Conservation (phyloP, 2,113 vertebrate species). For the Eidolon helvum region DNA sequence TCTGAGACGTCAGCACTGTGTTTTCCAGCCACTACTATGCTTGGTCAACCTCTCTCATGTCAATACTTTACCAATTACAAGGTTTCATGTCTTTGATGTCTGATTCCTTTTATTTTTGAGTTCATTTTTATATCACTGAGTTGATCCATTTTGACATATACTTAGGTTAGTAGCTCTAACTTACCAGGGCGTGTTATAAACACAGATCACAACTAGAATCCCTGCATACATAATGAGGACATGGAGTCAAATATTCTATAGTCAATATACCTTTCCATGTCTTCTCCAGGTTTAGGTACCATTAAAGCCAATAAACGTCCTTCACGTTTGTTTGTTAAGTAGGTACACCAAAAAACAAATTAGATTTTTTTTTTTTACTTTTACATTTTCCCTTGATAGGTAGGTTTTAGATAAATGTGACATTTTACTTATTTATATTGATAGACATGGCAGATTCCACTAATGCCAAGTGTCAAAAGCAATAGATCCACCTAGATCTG, state of each 20-base stretch:
- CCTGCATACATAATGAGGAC: neutral
- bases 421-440: neutral
- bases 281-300: neutral
- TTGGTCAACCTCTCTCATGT: neutral
- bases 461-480: neutral
- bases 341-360: neutral
- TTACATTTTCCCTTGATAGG: neutral
- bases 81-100: neutral
- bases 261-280: neutral
- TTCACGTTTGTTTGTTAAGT: neutral
- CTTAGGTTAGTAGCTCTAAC: neutral
- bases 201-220: neutral
- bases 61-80: neutral
- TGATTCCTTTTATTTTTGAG: neutral
- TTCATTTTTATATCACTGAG: neutral
- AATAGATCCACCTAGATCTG: neutral
- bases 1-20: neutral
- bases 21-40: neutral
- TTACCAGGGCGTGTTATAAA: neutral
- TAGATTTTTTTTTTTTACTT: neutral
- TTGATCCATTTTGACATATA: neutral
- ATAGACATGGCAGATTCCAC: neutral
- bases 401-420: neutral
- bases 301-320: neutral
- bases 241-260: neutral